Base-by-base conservation (phyloP, 1,140 invertebrate genomes). In the Cydia fagiglandana region DNA sequence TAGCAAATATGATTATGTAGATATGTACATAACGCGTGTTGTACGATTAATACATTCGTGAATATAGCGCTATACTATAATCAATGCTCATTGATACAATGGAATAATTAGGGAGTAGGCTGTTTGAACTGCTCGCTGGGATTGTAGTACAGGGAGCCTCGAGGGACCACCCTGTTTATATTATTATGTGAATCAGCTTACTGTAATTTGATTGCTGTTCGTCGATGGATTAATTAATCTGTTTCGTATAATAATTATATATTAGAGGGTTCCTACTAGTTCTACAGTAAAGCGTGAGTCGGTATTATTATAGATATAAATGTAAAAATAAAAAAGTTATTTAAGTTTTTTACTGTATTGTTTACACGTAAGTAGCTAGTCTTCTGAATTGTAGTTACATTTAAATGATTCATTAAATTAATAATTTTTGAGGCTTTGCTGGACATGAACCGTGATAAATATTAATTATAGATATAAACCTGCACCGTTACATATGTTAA, bases 61-160 rank as follows among this genome's bases (percentile, higher is more conserved):
- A 70, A 38, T 68, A 38, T 70, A 74, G 34, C 53, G n/a, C n/a
- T n/a, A n/a, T n/a, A n/a, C n/a, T n/a, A n/a, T n/a, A n/a, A n/a
- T n/a, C n/a, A n/a, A n/a, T n/a, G n/a, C n/a, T n/a, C n/a, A 38
- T 53, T 76, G 73, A 66, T 34, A 79, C 82, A 85, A 83, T 86
- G 83, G 85, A 85, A 86, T 88, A 86, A 88, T 88, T 86, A 88
- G 75, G 76, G 17, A 61, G 20, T 10, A 24, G 77, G 61, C 78
- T 88, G 84, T 86, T 88, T 86, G 81, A 82, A 83, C 78, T 84
- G 79, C 78, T 84, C 83, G 86, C 85, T 75, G 56, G 41, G 76
- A 77, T 78, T 79, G 78, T 85, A 81, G 82, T 85, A 80, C 78
- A 73, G 70, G 45, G 50, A 74, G 64, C 53, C 75, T 45, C 64